Evolutionary conservation across 2,888 invertebrate species (phyloP), one percentile per base, ranked within the genome.

Genomic region (Eupithecia vulgata): DNA sequence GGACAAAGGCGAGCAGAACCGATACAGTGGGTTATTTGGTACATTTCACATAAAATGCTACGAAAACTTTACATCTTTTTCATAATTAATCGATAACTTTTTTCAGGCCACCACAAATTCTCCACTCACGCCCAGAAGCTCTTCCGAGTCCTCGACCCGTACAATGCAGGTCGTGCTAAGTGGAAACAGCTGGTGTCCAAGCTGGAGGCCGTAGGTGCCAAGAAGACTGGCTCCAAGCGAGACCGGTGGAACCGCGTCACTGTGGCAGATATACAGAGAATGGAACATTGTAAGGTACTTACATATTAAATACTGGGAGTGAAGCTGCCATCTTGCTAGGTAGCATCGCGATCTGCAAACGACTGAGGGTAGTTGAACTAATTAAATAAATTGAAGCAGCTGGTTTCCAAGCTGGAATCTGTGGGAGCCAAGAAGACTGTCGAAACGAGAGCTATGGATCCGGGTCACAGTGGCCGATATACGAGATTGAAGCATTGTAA

Each of bases 231-330:
- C 37, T 86, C 88, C 0, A 83, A 90, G 59, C 81, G 81, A 0
- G 92, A 92, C 70, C 79, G 81, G 1, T 91, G 91, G 88, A 81
- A 80, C 61, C 61, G 79, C 15, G 76, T 80, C 30, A 76, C 74
- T 40, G 77, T 76, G 42, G 71, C 76, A 4, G 70, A 76, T 59
- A 78, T 80, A 5, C 78, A 80, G 67, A 86, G 83, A 71, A 37
- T 93, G 70, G 82, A 85, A 0, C 93, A 93, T 79, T 93, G 93
- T 74, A 90, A 92, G 86, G 94, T 94, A 77, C 1, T 30, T 3
- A 30, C 30, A 4, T 3, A 1, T 30, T 30, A n/a, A n/a, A n/a
- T n/a, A n/a, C n/a, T 30, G 30, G 30, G 30, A 4, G 30, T 30
- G 30, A 30, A 30, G 30, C 30, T 30, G 30, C 4, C 4, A 30